A percentile compares a stretch with the other conserved stretches of the same genome.
phyloP scores from a whole-genome alignment of 2,888 invertebrate species.

The Itoplectis maculator region DNA sequence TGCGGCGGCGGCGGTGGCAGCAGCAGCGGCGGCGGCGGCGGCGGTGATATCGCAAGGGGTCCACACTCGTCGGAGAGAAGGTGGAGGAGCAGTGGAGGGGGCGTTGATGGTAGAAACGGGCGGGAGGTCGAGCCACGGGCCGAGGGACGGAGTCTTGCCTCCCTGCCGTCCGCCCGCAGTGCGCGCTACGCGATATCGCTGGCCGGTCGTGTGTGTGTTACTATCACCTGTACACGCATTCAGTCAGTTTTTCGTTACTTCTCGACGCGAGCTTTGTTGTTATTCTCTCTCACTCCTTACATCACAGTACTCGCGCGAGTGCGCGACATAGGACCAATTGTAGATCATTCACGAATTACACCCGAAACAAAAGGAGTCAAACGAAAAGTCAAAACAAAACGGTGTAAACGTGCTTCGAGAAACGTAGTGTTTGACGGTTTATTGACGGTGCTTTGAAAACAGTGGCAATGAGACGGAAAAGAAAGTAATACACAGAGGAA shows the following conservation, averaged over 20 bases:
- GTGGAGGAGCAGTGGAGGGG: conserved; percentile 59
- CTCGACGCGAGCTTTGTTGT: conserved; percentile 32
- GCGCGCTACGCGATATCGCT: conserved; percentile 84
- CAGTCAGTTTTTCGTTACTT: conserved; percentile 51
- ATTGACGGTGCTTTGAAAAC: neutral
- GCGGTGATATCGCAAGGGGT: conserved; percentile 54
- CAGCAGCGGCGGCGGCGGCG: conserved; percentile 17
- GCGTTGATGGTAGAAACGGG: conserved; percentile 49
- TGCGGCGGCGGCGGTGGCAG: conserved; percentile 9
- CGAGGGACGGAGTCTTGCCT: conserved; percentile 78
- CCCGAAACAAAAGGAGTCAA: neutral
- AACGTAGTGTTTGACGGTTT: neutral
- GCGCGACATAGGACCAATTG: neutral
- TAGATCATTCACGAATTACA: conserved; percentile 5
- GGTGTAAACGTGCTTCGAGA: neutral
- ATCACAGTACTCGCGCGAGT: neutral
- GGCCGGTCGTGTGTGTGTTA: conserved; percentile 82
- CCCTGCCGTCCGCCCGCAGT: conserved; percentile 81
- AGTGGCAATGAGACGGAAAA: neutral
- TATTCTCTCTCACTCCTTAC: conserved; percentile 6
- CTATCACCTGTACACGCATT: conserved; percentile 75
- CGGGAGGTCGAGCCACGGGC: conserved; percentile 70
- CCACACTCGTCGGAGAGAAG: neutral
- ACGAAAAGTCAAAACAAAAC: conserved; percentile 22
- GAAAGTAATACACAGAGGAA: neutral